Evolutionary conservation across 2,888 invertebrate genomes (phyloP).

Genomic region (Odontomyia ornata): DNA sequence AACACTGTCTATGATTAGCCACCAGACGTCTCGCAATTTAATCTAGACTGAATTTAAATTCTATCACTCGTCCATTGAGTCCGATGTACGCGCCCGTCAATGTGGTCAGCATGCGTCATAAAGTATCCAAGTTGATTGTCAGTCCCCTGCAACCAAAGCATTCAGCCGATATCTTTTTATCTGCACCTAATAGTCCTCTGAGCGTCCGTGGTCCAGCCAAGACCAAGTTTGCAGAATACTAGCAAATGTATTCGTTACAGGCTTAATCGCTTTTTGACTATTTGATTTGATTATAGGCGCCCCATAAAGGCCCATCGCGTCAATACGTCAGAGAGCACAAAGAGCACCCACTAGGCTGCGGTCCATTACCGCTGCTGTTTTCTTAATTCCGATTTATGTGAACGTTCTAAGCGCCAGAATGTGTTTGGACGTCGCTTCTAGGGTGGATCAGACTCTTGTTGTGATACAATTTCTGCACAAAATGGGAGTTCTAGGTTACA

Average conservation of each 20-base stretch:
- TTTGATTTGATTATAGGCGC: slow-evolving; percentile 41
- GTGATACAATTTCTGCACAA: neutral
- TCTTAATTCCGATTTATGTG: slow-evolving; percentile 37
- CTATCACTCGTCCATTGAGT: neutral
- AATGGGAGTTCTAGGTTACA: neutral
- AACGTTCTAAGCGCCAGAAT: neutral
- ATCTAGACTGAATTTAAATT: neutral
- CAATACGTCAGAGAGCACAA: slow-evolving; percentile 26
- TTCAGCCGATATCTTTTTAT: neutral
- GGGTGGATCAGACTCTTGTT: neutral
- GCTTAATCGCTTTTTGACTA: slow-evolving; percentile 25
- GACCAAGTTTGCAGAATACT: neutral
- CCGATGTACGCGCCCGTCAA: neutral
- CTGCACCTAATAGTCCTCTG: neutral
- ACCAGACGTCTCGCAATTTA: slow-evolving; percentile 35
- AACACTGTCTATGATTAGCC: slow-evolving; percentile 29
- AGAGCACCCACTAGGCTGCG: slow-evolving; percentile 36
- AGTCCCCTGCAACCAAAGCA: neutral
- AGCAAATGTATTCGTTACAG: neutral
- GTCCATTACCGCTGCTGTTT: slow-evolving; percentile 33
- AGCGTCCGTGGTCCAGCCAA: neutral
- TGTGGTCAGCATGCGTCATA: neutral
- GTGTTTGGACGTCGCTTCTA: neutral
- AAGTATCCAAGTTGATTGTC: neutral
- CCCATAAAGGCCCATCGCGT: slow-evolving; percentile 29